Evolutionary conservation across 2,113 vertebrate genomes (phyloP).

Genomic region (Dasyurus viverrinus): DNA sequence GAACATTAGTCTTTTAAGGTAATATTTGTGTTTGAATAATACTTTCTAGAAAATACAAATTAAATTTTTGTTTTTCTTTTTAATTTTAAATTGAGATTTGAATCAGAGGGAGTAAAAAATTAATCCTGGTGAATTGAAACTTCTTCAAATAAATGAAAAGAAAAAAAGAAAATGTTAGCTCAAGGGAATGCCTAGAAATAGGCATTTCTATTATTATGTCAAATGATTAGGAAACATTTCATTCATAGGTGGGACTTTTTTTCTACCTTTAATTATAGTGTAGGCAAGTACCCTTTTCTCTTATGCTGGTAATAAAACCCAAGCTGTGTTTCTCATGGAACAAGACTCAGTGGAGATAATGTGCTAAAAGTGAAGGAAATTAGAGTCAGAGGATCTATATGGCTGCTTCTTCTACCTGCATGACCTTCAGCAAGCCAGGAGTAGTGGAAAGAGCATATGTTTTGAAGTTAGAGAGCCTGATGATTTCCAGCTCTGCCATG

Average conservation of each 20-base stretch:
- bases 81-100: background rate
- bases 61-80: background rate
- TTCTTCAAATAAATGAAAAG: background rate
- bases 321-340: background rate
- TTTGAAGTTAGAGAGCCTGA: background rate
- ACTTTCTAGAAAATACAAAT: background rate
- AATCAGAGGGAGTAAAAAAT: background rate
- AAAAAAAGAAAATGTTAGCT: background rate
- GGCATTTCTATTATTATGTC: background rate
- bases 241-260: background rate
- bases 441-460: background rate
- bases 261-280: background rate
- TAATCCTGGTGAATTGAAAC: background rate
- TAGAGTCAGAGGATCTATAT: background rate
- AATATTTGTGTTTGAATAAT: background rate
- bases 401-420: background rate
- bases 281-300: background rate
- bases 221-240: background rate
- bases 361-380: background rate
- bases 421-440: background rate
- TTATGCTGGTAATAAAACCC: background rate
- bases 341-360: background rate
- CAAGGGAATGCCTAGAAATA: background rate
- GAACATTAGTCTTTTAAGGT: background rate
- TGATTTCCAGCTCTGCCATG: background rate